Percentiles rank a stretch among this genome's conserved stretches.
Conservation (phyloP, 2,797 vertebrate species). For the Varecia variegata region DNA sequence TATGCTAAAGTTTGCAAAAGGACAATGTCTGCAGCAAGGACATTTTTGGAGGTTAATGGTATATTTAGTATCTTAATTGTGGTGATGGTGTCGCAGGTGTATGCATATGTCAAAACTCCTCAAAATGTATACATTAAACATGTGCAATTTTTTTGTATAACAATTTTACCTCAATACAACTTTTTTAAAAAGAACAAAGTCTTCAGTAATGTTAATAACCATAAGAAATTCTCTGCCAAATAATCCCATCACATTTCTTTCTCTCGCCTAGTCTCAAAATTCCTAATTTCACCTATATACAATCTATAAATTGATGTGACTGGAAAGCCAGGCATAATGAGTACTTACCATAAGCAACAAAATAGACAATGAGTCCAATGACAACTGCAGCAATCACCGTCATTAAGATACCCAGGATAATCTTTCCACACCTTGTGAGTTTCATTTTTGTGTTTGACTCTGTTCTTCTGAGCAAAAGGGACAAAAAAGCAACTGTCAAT, state of each 20-base stretch:
- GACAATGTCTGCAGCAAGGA: not conserved
- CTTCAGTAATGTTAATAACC: not conserved
- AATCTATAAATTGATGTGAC: not conserved
- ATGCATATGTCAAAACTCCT: no score
- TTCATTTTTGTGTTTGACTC: conserved; percentile 72
- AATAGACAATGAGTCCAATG: conserved; percentile 80
- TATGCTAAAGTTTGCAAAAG: not conserved
- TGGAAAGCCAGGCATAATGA: not conserved
- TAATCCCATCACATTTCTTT: not conserved
- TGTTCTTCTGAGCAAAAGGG: conserved; percentile 39
- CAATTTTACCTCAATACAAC: not conserved
- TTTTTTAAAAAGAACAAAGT: not conserved
- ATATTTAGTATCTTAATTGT: no score
- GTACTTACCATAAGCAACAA: conserved; percentile 79
- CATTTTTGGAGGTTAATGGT: not conserved
- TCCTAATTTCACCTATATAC: not conserved
- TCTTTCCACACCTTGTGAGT: conserved; percentile 81
- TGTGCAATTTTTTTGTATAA: not conserved
- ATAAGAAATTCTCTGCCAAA: not conserved
- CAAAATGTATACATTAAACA: not conserved
- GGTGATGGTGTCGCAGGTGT: no score
- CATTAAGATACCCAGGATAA: conserved; percentile 75
- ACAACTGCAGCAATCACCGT: conserved; percentile 63
- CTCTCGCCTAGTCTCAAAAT: not conserved
- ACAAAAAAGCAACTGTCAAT: not conserved